phyloP scores from a whole-genome alignment of 2,888 invertebrate genomes.

The Trichogramma dendrolimi region DNA sequence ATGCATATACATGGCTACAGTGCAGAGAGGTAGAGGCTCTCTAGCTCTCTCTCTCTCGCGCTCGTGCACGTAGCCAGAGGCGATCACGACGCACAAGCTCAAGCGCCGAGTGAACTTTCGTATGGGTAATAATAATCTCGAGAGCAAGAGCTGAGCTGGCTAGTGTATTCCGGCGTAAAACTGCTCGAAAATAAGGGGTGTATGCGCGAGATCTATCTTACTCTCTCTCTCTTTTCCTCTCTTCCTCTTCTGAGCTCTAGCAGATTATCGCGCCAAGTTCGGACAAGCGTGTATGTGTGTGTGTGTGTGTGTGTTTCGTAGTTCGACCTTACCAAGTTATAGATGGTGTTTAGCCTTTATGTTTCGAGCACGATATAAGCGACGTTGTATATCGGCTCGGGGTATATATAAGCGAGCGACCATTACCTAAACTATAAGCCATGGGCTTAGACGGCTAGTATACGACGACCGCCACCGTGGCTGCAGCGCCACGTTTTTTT shows the following conservation, averaged over 20 bases:
- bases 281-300: no score
- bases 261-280: no score
- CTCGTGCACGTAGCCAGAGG: conserved; percentile 10
- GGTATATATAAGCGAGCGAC: conserved; percentile 14
- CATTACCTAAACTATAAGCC: conserved; percentile 25
- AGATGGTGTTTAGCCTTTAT: conserved; percentile 27
- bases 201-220: conserved; percentile 13
- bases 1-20: no score
- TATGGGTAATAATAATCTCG: neutral
- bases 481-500: no score
- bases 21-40: no score
- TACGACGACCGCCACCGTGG: no score
- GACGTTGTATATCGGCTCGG: neutral
- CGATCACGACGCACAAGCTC: conserved; percentile 21
- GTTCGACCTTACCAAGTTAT: conserved; percentile 35
- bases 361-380: conserved; percentile 27
- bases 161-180: conserved; percentile 2
- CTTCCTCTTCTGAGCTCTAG: no score
- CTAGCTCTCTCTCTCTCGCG: neutral
- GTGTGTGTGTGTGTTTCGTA: no score
- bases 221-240: no score
- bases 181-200: conserved; percentile 21
- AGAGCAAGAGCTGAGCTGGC: neutral
- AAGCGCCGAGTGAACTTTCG: conserved; percentile 21
- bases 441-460: neutral